phyloP scores from a whole-genome alignment of 2,797 vertebrate genomes.

The Oceanodroma leucorhoa region DNA sequence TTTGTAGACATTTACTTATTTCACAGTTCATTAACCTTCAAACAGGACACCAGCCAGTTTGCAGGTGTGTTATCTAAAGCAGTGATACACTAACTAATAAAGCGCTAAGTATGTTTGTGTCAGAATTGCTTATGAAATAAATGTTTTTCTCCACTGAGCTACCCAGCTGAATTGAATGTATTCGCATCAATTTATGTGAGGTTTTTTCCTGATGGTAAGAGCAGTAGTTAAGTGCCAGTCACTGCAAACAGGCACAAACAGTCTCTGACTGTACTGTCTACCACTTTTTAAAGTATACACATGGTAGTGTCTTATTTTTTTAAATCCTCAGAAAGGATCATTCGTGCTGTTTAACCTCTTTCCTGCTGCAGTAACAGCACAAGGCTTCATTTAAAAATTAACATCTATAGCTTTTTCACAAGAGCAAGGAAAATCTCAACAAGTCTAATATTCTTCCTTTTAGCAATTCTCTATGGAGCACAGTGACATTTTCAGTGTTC shows the following conservation, averaged over 20 bases:
- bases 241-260: background rate
- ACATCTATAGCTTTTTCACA: background rate
- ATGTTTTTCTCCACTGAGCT: constrained; percentile 13
- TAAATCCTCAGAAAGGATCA: background rate
- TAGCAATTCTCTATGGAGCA: background rate
- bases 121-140: constrained; percentile 5
- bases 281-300: background rate
- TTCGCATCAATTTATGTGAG: background rate
- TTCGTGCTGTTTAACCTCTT: background rate
- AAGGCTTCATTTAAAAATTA: background rate
- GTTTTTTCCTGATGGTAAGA: background rate
- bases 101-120: constrained; percentile 42
- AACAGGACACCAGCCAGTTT: constrained; percentile 45
- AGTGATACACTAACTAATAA: constrained; percentile 39
- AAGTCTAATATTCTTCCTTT: constrained; percentile 3
- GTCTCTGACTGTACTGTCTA: background rate
- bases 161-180: background rate
- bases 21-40: constrained; percentile 66
- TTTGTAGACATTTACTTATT: constrained; percentile 66
- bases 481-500: constrained; percentile 35
- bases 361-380: background rate
- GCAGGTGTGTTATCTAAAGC: constrained; percentile 57
- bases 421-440: background rate
- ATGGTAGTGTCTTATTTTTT: background rate
- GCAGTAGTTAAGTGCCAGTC: background rate